A percentile compares a stretch with the other conserved stretches of the same genome.
Evolutionary conservation across 2,888 invertebrate species (phyloP).

Genomic region (Baronia brevicornis): DNA sequence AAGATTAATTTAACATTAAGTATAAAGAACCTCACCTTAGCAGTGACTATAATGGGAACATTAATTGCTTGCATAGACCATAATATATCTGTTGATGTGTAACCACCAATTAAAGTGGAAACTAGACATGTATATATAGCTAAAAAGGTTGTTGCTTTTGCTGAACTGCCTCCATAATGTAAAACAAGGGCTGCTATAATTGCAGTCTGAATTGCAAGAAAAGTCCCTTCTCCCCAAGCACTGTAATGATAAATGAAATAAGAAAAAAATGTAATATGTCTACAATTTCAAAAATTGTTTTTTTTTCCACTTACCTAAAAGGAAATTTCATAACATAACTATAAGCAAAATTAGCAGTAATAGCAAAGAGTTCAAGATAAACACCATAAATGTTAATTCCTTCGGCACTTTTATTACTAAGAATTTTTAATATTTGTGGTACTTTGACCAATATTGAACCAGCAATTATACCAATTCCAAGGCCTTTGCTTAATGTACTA

Average conservation of each 20-base stretch:
- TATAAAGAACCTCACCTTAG: conserved; percentile 79
- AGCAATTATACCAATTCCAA: conserved; percentile 92
- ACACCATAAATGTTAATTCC: conserved; percentile 93
- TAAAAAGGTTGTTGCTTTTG: conserved; percentile 79
- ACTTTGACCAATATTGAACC: conserved; percentile 96
- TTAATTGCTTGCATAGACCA: conserved; percentile 90
- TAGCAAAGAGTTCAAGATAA: conserved; percentile 90
- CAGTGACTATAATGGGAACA: conserved; percentile 89
- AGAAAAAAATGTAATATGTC: too few species aligned
- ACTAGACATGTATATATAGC: conserved; percentile 75
- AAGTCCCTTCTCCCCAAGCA: conserved; percentile 96
- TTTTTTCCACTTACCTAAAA: conserved; percentile 79
- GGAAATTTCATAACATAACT: conserved; percentile 93
- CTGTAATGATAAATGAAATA: conserved; percentile 67
- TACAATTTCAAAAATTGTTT: conserved; percentile 3
- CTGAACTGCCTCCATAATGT: conserved; percentile 79
- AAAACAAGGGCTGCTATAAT: conserved; percentile 90
- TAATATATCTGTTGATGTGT: conserved; percentile 83
- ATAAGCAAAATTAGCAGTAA: conserved; percentile 92
- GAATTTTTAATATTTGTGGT: conserved; percentile 96
- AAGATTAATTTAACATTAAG: background rate
- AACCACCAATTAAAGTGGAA: conserved; percentile 81
- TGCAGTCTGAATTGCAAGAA: conserved; percentile 92
- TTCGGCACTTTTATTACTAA: conserved; percentile 86
- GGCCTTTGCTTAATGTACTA: conserved; percentile 87